Evolutionary conservation across 2,113 vertebrate species (phyloP).

Genomic region (Pseudolaguvia tuberculata): DNA sequence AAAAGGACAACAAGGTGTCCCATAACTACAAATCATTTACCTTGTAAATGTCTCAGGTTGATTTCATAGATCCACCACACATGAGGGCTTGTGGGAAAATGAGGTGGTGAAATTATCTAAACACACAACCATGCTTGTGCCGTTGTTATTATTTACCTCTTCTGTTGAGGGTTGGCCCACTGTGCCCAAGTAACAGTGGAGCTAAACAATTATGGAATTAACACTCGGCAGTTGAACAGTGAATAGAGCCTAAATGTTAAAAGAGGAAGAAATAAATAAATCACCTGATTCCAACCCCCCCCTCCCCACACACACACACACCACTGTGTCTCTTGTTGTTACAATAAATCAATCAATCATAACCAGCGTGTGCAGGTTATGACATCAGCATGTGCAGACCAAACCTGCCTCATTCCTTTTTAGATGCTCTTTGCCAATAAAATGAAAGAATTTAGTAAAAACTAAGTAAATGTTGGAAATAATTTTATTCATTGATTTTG

Average conservation of each 20-base stretch:
- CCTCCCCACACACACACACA: too few relatives aligned
- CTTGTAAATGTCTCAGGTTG: constrained; percentile 28
- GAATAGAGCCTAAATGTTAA: constrained; percentile 56
- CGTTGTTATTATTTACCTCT: constrained; percentile 53
- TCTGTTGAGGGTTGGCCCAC: constrained; percentile 53
- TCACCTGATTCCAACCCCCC: constrained; percentile 36
- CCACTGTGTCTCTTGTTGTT: constrained; percentile 30
- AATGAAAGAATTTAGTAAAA: too few relatives aligned
- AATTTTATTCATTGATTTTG: too few relatives aligned
- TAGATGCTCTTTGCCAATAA: too few relatives aligned
- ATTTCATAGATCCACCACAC: constrained; percentile 43
- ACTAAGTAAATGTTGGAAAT: too few relatives aligned
- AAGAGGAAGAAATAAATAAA: constrained; percentile 47
- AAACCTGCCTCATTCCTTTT: too few relatives aligned
- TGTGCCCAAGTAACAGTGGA: constrained; percentile 56
- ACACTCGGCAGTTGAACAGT: constrained; percentile 62
- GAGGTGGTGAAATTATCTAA: constrained; percentile 66
- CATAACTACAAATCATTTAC: constrained; percentile 41
- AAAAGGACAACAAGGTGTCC: constrained; percentile 39
- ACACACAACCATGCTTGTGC: constrained; percentile 49
- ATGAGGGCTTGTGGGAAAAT: constrained; percentile 52
- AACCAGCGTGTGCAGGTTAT: too few relatives aligned
- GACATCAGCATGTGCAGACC: too few relatives aligned
- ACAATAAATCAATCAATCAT: too few relatives aligned
- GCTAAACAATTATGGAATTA: constrained; percentile 69